Base-by-base conservation (phyloP, 2,888 invertebrate species). In the Mystacides longicornis region DNA sequence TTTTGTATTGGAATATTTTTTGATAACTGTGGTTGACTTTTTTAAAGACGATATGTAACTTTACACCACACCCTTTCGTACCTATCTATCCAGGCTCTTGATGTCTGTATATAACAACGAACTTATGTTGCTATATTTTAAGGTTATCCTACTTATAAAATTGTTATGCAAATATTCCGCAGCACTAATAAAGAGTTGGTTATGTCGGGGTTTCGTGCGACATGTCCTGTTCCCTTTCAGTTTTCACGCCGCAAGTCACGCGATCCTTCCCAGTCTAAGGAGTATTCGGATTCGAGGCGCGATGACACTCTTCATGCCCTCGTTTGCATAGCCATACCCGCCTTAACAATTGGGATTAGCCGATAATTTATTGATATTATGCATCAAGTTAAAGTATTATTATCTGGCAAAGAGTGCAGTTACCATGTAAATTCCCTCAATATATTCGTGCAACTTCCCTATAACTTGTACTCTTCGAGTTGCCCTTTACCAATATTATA, bases 331-430 rank as follows among this genome's bases (percentile, higher is more conserved):
- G n/a, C 37, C 37, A 37, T 37, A 37, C 37, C 37, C 16, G 14
- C 16, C 37, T n/a, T 37, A 37, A 37, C 37, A 37, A 37, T 37
- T 37, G 37, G 37, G 37, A 37, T 37, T 37, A 37, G 37, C 37
- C 16, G 37, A 37, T 37, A 37, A 37, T 37, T 37, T 37, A 37
- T 37, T 14, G 37, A 37, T 37, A 14, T n/a, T 37, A 37, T 37
- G 27, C 11, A 27, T 27, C 37, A 37, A 37, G 7, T 7, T 37
- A n/a, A n/a, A n/a, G n/a, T n/a, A n/a, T n/a, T 7, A 37, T 37
- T 16, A 37, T 37, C 37, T 14, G 16, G n/a, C 14, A 37, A 37
- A 37, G 37, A 37, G 14, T 14, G 37, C 37, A 37, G 16, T 37
- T 16, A 14, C 16, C 37, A 3, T 37, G 37, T 37, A 37, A 37